These are phyloP conservation scores for Aspidiotus destructor DNA, from an alignment of 2,888 invertebrate species.

Conservation along the genomic window DNA sequence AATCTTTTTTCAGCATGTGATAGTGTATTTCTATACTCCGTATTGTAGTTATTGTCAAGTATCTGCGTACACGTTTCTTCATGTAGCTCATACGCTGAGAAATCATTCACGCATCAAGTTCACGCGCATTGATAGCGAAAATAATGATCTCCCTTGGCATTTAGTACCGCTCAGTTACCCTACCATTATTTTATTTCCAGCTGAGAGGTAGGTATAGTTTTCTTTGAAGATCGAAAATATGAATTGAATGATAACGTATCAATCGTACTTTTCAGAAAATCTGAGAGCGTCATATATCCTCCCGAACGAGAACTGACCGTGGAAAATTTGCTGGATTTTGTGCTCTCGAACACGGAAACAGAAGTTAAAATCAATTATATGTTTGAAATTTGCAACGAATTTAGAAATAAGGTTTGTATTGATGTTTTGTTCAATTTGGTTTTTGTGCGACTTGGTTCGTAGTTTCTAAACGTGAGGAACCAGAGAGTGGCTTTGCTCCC, in stretches of 20 bases:
- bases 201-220: slow-evolving; percentile 49
- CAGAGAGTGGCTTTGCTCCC: too few species aligned
- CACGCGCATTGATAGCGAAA: slow-evolving; percentile 66
- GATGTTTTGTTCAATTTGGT: background rate
- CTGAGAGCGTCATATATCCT: slow-evolving; percentile 63
- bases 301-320: slow-evolving; percentile 52
- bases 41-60: slow-evolving; percentile 67
- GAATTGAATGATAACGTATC: too few species aligned
- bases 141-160: slow-evolving; percentile 80
- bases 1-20: slow-evolving; percentile 49
- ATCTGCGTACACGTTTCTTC: slow-evolving; percentile 57
- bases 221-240: slow-evolving; percentile 1
- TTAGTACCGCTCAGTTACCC: slow-evolving; percentile 70
- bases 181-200: slow-evolving; percentile 68
- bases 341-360: slow-evolving; percentile 50
- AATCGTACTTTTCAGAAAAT: slow-evolving; percentile 47
- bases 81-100: slow-evolving; percentile 54
- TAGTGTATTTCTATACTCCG: slow-evolving; percentile 67
- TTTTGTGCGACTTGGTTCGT: too few species aligned
- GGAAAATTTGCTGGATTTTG: slow-evolving; percentile 58
- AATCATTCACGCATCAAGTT: slow-evolving; percentile 48
- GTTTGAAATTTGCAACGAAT: slow-evolving; percentile 14
- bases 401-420: slow-evolving; percentile 4
- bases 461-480: too few species aligned
- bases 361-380: slow-evolving; percentile 15